Evolutionary conservation across 2,888 invertebrate genomes (phyloP), one percentile per base, ranked within the genome.

Genomic region (Perizoma flavofasciatum): DNA sequence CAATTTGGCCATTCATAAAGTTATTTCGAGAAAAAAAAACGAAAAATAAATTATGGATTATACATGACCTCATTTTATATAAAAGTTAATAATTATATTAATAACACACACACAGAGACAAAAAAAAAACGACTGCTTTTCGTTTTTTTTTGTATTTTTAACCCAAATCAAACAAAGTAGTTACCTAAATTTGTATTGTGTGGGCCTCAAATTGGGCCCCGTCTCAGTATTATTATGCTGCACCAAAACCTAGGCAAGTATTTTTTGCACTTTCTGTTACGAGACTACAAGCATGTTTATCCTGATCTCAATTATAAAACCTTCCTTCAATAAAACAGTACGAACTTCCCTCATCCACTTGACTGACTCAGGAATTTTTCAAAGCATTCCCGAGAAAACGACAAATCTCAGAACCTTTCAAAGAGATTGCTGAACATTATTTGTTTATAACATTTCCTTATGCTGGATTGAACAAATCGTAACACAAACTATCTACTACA

Each of bases 341-440:
- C 35, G 63, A 73, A 78, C 74, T 74, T 72, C 71, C 67, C 68
- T 71, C 68, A 59, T 72, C 68, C 70, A 72, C 71, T 69, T 70
- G 72, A 70, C 73, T 77, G 73, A 70, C 68, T 73, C 70, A 65
- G 74, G 75, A 68, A 79, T 79, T 74, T 73, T 75, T 79, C 78
- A 79, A 79, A 79, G 80, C 78, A 73, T 79, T 78, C 71, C 70
- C 66, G 63, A 74, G 69, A 75, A 74, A 72, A 79, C 73, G 73
- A 74, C 70, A 73, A 74, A 76, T 75, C 68, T 72, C 69, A 59
- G 58, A 66, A 69, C 71, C 73, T 71, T 73, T 73, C 68, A 65
- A 70, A 73, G 66, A 68, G 63, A 69, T 76, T 74, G 60, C 71
- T 65, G 58, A 70, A 71, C 66, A 68, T 73, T 65, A 72, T 74